phyloP scores from a whole-genome alignment of 2,113 vertebrate genomes.

The Rattus rattus region DNA sequence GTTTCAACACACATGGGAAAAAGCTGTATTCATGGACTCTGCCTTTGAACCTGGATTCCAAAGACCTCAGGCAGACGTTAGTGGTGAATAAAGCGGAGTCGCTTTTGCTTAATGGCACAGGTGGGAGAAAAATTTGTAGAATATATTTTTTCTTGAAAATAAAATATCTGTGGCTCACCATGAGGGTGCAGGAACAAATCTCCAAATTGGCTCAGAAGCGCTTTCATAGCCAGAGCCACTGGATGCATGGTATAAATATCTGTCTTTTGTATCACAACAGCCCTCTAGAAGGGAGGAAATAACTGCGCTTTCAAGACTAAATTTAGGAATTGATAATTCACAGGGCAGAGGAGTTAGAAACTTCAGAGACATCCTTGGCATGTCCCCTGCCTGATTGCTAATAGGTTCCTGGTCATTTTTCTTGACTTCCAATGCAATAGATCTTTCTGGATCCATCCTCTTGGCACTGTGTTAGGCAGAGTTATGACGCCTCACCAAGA shows the following conservation, averaged over 20 bases:
- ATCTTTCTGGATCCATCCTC: background rate
- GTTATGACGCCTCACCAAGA: background rate
- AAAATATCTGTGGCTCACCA: constrained; percentile 69
- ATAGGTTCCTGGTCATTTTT: constrained; percentile 34
- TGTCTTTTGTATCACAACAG: constrained; percentile 66
- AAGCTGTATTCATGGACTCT: constrained; percentile 75
- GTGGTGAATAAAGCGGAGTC: constrained; percentile 76
- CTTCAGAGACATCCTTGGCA: constrained; percentile 68
- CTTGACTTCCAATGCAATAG: background rate
- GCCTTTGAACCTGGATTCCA: constrained; percentile 77
- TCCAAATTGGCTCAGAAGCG: constrained; percentile 75
- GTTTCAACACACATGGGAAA: constrained; percentile 72
- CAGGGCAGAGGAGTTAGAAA: constrained; percentile 54
- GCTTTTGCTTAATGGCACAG: constrained; percentile 78
- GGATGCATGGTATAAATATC: constrained; percentile 71
- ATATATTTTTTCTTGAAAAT: constrained; percentile 77
- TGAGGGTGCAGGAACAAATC: constrained; percentile 67
- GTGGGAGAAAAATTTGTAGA: constrained; percentile 72
- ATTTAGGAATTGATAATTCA: constrained; percentile 70
- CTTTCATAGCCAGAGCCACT: constrained; percentile 64
- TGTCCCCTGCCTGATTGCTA: background rate
- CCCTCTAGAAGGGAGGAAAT: constrained; percentile 43
- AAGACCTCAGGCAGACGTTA: constrained; percentile 74
- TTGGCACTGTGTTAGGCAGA: constrained; percentile 7
- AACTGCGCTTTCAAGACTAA: constrained; percentile 64